Evolutionary conservation across 2,888 invertebrate species (phyloP), one percentile per base, ranked within the genome.

Genomic region (Sphaerophoria taeniata): DNA sequence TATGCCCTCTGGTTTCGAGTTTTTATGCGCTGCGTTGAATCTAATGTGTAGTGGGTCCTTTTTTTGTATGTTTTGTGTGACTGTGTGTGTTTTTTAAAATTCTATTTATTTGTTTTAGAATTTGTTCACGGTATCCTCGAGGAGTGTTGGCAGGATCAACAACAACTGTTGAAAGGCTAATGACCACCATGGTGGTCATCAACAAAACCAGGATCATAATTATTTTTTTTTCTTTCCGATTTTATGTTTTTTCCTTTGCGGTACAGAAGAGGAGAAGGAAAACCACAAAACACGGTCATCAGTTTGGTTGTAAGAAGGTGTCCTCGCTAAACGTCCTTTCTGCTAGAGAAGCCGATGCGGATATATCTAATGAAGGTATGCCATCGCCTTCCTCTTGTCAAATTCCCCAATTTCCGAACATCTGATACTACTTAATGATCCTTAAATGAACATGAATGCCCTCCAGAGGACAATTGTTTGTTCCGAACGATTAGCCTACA

Each of bases 151-250:
- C 61, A 77, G 81, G 76, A 73, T 60, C 61, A 53, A 34, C 47
- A 85, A 58, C 81, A 85, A 85, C 85, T 85, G 85, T 81, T 85
- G 85, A 85, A 85, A 85, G 76, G 73, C 85, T 85, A 85, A 85
- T 85, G 85, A 77, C 65, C 80, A 73, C 72, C 76, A 56, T 70
- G 73, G 63, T 63, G 71, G 70, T 65, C 79, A 58, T 58, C 73
- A 73, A 71, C 74, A 58, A 51, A 63, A 67, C 51, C 72, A 70
- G 76, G 73, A 36, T 36, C 45, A 55, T 80, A 80, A 85, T 85
- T 85, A 80, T 76, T 85, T 67, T n/a, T 43, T 60, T 58, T 58
- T 61, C 33, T 34, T 24, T 43, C 9, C 43, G 43, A 24, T 24
- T 24, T 24, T 1, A 24, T 24, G 24, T 63, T 49, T 36, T 16